Evolutionary conservation across 1,140 invertebrate genomes (phyloP), one percentile per base, ranked within the genome.

Genomic region (Calephelis virginiensis): DNA sequence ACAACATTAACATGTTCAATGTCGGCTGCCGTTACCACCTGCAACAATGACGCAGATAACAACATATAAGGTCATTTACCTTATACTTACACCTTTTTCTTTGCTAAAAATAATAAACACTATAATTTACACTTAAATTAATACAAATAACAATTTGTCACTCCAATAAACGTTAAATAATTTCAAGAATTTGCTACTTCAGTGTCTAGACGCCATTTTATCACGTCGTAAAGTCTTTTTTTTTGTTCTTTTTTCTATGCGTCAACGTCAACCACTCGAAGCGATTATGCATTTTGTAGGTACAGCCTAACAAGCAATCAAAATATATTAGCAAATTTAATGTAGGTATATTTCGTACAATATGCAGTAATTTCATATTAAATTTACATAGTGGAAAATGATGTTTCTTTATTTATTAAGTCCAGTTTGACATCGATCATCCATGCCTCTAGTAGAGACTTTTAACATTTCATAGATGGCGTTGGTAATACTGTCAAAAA

Each of bases 191-290:
- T 73, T 64, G 78, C 68, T 78, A 56, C 66, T 53, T 53, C 68
- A 84, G 70, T 78, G 69, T 64, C 74, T 62, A 68, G 79, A 82
- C 85, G 87, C 87, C 87, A 90, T 90, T 80, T 90, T 89, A 89
- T 85, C 78, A 83, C 83, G 76, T 81, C 77, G 77, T 68, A 70
- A 63, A 38, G 46, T 67, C 65, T 13, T 68, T 66, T 64, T n/a
- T 65, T 66, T 60, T 72, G 74, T 76, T 73, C 8, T 73, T 64
- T 56, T 73, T 64, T 56, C 59, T 12, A 50, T 62, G 37, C 40
- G 38, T 40, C 13, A 53, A 10, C 40, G 40, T 66, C 64, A 60
- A 8, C 12, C 3, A 37, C 46, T 49, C 4, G 2, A 63, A 17
- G 14, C 46, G 38, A 37, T 5, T 6, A 40, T 12, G 8, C 7